Evolutionary conservation across 2,797 vertebrate species (phyloP), one percentile per base, ranked within the genome.

Genomic region (Chanos chanos): DNA sequence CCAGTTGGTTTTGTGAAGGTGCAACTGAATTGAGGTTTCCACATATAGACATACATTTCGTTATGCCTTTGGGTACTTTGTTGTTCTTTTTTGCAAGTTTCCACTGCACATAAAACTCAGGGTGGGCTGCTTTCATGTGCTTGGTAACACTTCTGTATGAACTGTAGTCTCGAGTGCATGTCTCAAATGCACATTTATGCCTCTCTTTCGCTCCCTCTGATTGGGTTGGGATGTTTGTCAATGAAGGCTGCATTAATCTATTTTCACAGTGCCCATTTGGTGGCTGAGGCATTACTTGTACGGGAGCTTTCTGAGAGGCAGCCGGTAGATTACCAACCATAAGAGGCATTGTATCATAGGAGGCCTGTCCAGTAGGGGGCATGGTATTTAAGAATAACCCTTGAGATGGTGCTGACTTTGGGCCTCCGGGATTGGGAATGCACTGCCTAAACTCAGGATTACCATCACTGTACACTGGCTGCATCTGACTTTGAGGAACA

Each of bases 41-140:
- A 33, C 86, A 85, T 7, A 74, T 79, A 3, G 84, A 59, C 31
- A 75, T 9, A 5, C 53, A 80, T 33, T 72, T 75, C 16, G 64
- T 52, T 27, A 72, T 73, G 48, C 79, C 67, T 18, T 84, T 91
- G 25, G 81, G 85, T 0, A 80, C 80, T 74, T 82, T 91, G 71
- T 92, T 93, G 62, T 85, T 93, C 74, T 86, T 93, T 45, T 85
- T 86, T 5, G 87, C 82, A 58, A 92, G 75, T 81, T 94, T 97
- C 90, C 96, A 96, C 44, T 90, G 84, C 24, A 91, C 88, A 5
- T 96, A 98, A 63, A 96, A 95, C 18, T 95, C 94, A 15, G 93
- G 88, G 71, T 98, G 96, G 30, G 86, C 83, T 0, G 92, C 86
- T 81, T 93, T 98, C 93, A 99, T 97, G 70, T 99, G 96, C 76